Base-by-base conservation (phyloP, 2,113 vertebrate genomes). In the Corydoras maculifer region DNA sequence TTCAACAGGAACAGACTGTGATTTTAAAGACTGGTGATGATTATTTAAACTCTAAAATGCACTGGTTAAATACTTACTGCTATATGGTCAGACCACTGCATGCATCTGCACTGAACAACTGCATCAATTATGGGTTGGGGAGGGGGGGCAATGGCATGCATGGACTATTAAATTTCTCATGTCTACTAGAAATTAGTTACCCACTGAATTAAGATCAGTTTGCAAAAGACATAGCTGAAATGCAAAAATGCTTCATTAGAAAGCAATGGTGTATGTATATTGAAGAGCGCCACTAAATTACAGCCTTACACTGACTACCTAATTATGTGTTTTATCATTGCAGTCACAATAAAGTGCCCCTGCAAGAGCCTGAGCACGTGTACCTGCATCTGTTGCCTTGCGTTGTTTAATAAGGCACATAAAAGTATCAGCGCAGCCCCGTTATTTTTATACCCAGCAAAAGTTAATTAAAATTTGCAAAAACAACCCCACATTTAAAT, bases 301-400 rank as follows among this genome's bases (percentile, higher is more conserved):
- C 77, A 83, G 81, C 82, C 78, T 83, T 82, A 85, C 83, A 81
- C 80, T 83, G 83, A 83, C 83, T 81, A 78, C 74, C 88, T 84
- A 87, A 86, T 86, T 85, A 85, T 86, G 84, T 84, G 84, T 87
- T 87, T 89, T 85, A 89, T 89, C 85, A 91, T 87, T 87, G 83
- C 86, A 82, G 84, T 86, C 83, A 85, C 86, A 87, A 90, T 83
- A 86, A 83, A 87, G 83, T 81, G 83, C 79, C 78, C 82, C 80
- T 73, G 74, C 68, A 84, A 80, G 74, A 73, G 80, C 72, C 79
- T 82, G 85, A 25, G 18, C 18, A 25, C 18, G 18, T 25, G 84
- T 82, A 86, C 85, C 82, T 80, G 80, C 90, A 90, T 91, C 86
- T 87, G 86, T 86, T 89, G 82, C 78, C 81, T 82, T 82, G 59